These are phyloP conservation scores for Myotis davidii DNA, from an alignment of 2,113 vertebrate species.

Conservation along the genomic window DNA sequence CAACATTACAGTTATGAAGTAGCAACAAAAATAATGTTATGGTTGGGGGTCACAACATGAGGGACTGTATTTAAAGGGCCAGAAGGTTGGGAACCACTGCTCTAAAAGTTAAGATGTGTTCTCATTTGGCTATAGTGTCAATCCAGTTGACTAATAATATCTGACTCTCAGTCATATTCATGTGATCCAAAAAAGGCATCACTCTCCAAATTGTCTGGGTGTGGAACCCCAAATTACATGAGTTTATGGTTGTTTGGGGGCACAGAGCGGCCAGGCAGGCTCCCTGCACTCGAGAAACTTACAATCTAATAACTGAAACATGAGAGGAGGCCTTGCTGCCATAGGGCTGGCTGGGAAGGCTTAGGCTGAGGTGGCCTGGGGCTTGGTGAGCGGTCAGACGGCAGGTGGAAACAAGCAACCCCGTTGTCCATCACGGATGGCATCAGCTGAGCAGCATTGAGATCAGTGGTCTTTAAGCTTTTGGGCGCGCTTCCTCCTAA, in stretches of 20 bases:
- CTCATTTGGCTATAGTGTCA: not conserved
- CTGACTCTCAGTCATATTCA: not conserved
- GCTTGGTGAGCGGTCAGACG: not conserved
- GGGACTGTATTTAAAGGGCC: no score
- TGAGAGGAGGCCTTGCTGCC: not conserved
- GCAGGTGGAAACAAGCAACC: not conserved
- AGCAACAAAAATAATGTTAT: no score
- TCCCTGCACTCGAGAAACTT: not conserved
- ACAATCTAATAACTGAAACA: constrained; percentile 20
- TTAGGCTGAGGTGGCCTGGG: not conserved
- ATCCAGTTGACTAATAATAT: not conserved
- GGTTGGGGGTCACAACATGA: no score
- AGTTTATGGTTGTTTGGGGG: not conserved
- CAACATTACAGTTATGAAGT: no score
- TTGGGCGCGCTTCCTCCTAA: not conserved
- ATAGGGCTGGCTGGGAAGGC: not conserved
- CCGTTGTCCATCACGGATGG: rapidly evolving
- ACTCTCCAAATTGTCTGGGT: not conserved
- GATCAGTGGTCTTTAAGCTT: not conserved
- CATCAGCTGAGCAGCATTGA: not conserved
- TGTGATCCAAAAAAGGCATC: not conserved
- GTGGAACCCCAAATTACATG: not conserved
- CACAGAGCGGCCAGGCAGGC: not conserved
- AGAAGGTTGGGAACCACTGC: no score
- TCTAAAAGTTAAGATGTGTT: not conserved